Evolutionary conservation across 2,113 vertebrate species (phyloP), one percentile per base, ranked within the genome.

Genomic region (Arizona elegans): DNA sequence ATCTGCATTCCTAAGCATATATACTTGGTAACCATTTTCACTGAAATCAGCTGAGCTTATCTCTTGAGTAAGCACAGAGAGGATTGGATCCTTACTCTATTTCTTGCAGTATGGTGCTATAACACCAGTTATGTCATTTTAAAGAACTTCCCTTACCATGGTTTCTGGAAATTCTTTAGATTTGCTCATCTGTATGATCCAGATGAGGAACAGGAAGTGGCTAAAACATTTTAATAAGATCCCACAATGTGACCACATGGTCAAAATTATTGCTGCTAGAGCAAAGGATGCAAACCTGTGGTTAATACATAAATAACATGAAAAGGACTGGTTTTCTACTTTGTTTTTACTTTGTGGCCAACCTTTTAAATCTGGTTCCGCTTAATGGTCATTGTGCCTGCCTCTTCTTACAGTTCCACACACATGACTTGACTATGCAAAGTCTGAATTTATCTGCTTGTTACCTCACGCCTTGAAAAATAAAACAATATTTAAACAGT

Each of bases 231-330:
- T 91, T 95, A 92, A 86, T 96, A 94, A 94, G 91, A 93, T 95
- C 95, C 92, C 93, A 94, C 91, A 95, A 55, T 91, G 87, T 92
- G 95, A 96, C 94, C 94, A 96, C 93, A 95, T 92, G 92, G 95
- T 93, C 94, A 88, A 93, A 86, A 95, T 95, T 93, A 94, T 86
- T 90, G 89, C 87, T 95, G 89, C 88, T 95, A 92, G 87, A 95
- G 91, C 70, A 95, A 95, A 70, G 91, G 87, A 93, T 94, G 94
- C 85, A 85, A 47, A 23, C 91, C 54, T 96, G 95, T 94, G 94
- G 90, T 95, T 96, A 93, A 92, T 96, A 85, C 15, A n/a, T 94
- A 90, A 90, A 86, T 90, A 90, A 54, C 92, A 90, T 75, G 24
- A 92, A 94, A 96, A 92, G 12, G 92, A n/a, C 50, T 88, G 95